Evolutionary conservation across 2,113 vertebrate species (phyloP), one percentile per base, ranked within the genome.

Genomic region (Melanerpes formicivorus): DNA sequence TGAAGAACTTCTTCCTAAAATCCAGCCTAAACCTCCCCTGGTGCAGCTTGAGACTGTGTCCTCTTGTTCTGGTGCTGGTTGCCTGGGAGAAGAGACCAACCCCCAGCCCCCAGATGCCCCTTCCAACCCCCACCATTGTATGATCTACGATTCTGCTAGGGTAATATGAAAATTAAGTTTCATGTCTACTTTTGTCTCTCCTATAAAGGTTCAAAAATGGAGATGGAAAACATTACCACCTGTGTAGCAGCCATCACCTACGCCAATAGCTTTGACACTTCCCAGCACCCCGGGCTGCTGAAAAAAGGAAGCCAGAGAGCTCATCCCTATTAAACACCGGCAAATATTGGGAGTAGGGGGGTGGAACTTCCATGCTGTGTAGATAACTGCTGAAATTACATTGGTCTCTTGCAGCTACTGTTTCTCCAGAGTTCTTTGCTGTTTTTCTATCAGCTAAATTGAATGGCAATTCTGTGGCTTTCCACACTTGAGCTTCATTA

Each of bases 371-470:
- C 62, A 74, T 50, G 74, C 66, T 91, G 81, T 48, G 81, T 27
- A 87, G 92, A 93, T 89, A 91, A 89, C 18, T 76, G 29, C 32
- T 74, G 65, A 90, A 93, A 69, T 89, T 76, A 32, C 67, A 42
- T 52, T 0, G 0, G 21, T 32, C 9, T 91, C 59, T 76, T 78
- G 56, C 0, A 87, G 32, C 58, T 89, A 14, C 62, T 67, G 48
- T 65, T 93, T 78, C 71, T 79, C 27, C 30, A 56, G 6, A 46
- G 32, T 80, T 78, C 27, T 87, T 84, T 29, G 9, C 27, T 84
- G 32, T 1, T 81, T 85, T 89, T 58, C 48, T 76, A 10, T 82
- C 32, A 87, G 54, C 16, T 81, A 30, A 89, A 79, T 65, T 84
- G 8, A 75, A 72, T 48, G 30, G 66, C n/a, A 81, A 80, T 80